Base-by-base conservation (phyloP, 2,888 invertebrate genomes). In the Drosophila melanosoma region DNA sequence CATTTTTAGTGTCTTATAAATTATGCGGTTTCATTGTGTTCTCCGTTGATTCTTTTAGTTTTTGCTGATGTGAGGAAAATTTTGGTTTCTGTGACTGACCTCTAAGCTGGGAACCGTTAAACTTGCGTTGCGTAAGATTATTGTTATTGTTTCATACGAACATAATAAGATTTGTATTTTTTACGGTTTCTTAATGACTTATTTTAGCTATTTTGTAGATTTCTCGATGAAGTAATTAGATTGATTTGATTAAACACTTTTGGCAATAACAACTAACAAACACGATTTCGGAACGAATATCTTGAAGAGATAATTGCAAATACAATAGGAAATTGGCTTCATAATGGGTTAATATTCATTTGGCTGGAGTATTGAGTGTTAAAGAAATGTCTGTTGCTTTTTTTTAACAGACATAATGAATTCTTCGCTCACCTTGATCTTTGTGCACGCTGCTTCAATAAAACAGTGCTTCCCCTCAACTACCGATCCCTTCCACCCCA, bases 381-480 rank as follows among this genome's bases (percentile, higher is more conserved):
- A 23, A 23, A 15, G 23, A 23, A 45, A 8, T 45, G 8, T 1
- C 7, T 20, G 3, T 26, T 26, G 42, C 42, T 26, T 26, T 60
- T 26, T 60, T 36, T n/a, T 26, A 48, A 40, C 38, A 12, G 17
- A 33, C 38, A n/a, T 36, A 57, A 40, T 48, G 53, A 49, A 66
- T 73, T 74, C 62, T 64, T 12, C 69, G 57, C 53, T 88, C 74
- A 88, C 85, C 85, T 85, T 85, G 85, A 88, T 81, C 87, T 88
- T 73, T 78, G 76, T 53, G 54, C 66, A 68, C 57, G 58, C 60
- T 60, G 58, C 60, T 62, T 23, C 26, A 52, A 26, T 5, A 29
- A 35, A 29, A 23, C 42, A 53, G 65, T 17, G 40, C 35, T 38
- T 38, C 65, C 48, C 51, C 56, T 58, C 48, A 59, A 26, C 38